Evolutionary conservation across 2,888 invertebrate species (phyloP), one percentile per base, ranked within the genome.

Genomic region (Stenotaenia linearis): DNA sequence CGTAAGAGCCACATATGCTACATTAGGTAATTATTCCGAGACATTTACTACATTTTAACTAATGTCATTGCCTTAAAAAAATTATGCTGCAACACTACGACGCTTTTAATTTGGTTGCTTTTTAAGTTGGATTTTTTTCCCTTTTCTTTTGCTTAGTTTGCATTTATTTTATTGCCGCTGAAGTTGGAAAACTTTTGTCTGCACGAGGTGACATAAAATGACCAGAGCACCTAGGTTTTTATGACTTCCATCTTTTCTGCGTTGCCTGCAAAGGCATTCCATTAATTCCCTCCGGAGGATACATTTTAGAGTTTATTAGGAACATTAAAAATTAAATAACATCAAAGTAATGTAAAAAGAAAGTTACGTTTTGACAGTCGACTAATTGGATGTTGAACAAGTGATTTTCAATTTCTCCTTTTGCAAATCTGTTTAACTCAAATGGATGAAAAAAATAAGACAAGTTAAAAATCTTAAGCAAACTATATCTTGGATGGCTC

Each of bases 41-140:
- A 61, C 61, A 61, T 61, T 61, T 61, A 61, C 61, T 61, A 61
- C 61, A 28, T 61, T 61, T 61, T 61, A 25, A 61, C 61, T 61
- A 61, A 61, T 61, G 61, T 61, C 25, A 45, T 45, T 45, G 45
- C 45, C n/a, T 23, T 25, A 25, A 61, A 61, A 61, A 61, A 61
- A 25, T 61, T 61, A 61, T 61, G 28, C 28, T 23, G 61, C 61
- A 61, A 28, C 25, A 25, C 28, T 61, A 61, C 61, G 28, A 28
- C 61, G 23, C 25, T 61, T 61, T 61, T 61, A 61, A 61, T 61
- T 61, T 61, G 61, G 61, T 61, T 28, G 61, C 61, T 61, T 61
- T 61, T 61, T 61, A 61, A 61, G 28, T 61, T 25, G 61, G 1
- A 61, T 1, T 61, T 61, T 61, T 61, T 61, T 28, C 25, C 28